A percentile compares a stretch with the other conserved stretches of the same genome.
Evolutionary conservation across 2,888 invertebrate species (phyloP).

Genomic region (Caenorhabditis sp.): DNA sequence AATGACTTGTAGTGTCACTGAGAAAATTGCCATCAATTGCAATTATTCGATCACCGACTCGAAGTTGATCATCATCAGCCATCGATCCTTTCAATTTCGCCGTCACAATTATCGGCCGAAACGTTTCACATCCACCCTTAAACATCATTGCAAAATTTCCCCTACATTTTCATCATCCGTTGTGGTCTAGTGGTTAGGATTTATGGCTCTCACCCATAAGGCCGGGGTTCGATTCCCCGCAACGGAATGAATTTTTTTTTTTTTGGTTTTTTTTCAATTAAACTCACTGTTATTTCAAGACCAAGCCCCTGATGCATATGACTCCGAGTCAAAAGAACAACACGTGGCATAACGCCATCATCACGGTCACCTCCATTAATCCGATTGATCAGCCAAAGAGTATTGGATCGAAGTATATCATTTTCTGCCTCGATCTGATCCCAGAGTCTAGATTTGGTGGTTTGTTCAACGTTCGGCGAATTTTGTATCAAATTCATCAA

Average conservation of each 20-base stretch:
- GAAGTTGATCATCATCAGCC: conserved; percentile 30
- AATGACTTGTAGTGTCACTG: conserved; percentile 23
- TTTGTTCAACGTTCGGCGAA: conserved; percentile 10
- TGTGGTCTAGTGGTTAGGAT: not conserved
- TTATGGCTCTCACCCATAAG: not conserved
- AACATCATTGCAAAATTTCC: too few relatives aligned
- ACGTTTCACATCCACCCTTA: conserved; percentile 31
- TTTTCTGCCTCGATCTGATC: conserved; percentile 33
- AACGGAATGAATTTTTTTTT: not conserved
- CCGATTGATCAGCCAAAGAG: conserved; percentile 30
- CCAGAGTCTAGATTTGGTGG: conserved; percentile 28
- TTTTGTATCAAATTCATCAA: conserved; percentile 31
- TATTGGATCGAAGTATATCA: conserved; percentile 16
- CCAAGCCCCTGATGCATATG: conserved; percentile 33
- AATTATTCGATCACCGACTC: conserved; percentile 28
- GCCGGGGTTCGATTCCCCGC: not conserved
- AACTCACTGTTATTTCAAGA: conserved; percentile 26
- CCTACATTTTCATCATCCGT: not conserved
- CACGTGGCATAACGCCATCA: conserved; percentile 4
- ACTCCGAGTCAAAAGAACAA: conserved; percentile 28
- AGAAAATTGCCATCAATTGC: conserved; percentile 30
- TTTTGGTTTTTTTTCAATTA: not conserved
- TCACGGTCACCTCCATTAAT: not conserved
- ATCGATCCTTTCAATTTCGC: conserved; percentile 23
- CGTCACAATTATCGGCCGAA: conserved; percentile 24